phyloP scores from a whole-genome alignment of 2,113 vertebrate genomes.

The Gymnorhina tibicen region DNA sequence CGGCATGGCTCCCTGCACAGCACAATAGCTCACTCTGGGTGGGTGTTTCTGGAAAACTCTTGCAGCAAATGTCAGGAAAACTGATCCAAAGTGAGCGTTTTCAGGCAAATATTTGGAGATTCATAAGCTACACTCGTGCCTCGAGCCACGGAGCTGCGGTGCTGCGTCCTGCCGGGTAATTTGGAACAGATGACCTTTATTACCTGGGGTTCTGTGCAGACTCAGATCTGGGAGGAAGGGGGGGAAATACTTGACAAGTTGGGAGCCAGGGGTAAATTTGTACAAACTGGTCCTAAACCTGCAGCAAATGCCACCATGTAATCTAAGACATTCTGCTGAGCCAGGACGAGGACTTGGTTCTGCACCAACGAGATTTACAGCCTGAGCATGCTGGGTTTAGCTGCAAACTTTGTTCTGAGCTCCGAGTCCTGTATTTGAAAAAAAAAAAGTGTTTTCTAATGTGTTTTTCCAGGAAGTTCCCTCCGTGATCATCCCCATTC shows the following conservation, averaged over 20 bases:
- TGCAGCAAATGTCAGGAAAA: constrained; percentile 22
- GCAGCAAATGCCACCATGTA: background rate
- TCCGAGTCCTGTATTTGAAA: background rate
- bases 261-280: background rate
- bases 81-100: background rate
- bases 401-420: background rate
- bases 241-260: background rate
- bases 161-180: background rate
- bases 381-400: background rate
- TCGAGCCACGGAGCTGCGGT: background rate
- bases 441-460: background rate
- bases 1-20: background rate
- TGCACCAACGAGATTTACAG: background rate
- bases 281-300: background rate
- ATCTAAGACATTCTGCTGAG: background rate
- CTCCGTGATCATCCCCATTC: background rate
- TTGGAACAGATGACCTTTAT: constrained; percentile 18
- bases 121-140: background rate
- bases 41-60: constrained; percentile 3
- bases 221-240: background rate
- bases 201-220: constrained; percentile 8
- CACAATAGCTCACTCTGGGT: background rate
- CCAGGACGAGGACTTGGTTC: background rate
- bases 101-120: constrained; percentile 41
- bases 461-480: constrained; percentile 16